A percentile compares a stretch with the other conserved stretches of the same genome.
These are phyloP conservation scores for Crossaster papposus DNA, from an alignment of 53 echinoderm and acorn worm species.

Conservation along the genomic window DNA sequence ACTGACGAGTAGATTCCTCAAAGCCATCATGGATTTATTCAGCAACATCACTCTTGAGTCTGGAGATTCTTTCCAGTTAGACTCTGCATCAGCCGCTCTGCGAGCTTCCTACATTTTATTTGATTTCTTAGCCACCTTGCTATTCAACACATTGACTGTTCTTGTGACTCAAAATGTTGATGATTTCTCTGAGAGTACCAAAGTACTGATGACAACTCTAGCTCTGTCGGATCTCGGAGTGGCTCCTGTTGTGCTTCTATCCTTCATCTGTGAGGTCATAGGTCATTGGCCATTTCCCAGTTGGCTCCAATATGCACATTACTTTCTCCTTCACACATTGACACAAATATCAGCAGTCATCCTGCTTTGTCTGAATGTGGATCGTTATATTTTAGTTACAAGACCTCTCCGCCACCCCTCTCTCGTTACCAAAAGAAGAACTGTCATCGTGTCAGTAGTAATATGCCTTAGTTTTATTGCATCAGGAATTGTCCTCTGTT, in stretches of 20 bases:
- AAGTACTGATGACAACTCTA: conserved; percentile 34
- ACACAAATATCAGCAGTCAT: conserved; percentile 26
- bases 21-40: neutral
- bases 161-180: conserved; percentile 6
- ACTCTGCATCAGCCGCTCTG: neutral
- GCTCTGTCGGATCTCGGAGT: conserved; percentile 29
- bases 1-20: neutral
- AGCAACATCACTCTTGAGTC: neutral
- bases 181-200: conserved; percentile 31
- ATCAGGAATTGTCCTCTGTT: conserved; percentile 18
- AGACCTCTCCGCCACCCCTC: conserved; percentile 11
- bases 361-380: conserved; percentile 19
- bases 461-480: conserved; percentile 14
- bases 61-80: neutral
- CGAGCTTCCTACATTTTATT: conserved; percentile 24
- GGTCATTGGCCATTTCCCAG: conserved; percentile 15
- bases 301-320: conserved; percentile 15
- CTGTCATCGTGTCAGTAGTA: neutral
- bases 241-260: conserved; percentile 14
- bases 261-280: conserved; percentile 21
- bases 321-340: conserved; percentile 25
- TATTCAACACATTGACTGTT: conserved; percentile 2
- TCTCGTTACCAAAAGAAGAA: conserved; percentile 26
- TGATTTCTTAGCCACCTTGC: conserved; percentile 8
- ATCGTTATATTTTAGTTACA: conserved; percentile 28